Evolutionary conservation across 2,888 invertebrate species (phyloP).

Genomic region (Cybosia mesomella): DNA sequence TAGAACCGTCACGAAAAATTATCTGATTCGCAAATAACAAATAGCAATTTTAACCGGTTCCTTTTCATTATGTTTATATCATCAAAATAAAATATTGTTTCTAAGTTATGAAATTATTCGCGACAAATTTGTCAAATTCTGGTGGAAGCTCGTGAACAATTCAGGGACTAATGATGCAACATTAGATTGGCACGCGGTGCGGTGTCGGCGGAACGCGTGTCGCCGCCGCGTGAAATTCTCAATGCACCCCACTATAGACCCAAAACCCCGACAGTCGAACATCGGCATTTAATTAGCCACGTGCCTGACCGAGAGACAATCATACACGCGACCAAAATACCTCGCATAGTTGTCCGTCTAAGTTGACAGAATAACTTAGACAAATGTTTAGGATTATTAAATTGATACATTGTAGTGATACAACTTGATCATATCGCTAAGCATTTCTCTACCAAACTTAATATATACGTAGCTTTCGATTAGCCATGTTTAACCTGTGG

Average conservation of each 20-base stretch:
- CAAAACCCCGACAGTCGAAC: conserved; percentile 60
- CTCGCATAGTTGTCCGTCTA: conserved; percentile 75
- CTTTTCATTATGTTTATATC: background rate
- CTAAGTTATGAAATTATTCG: conserved; percentile 26
- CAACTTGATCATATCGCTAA: too few species aligned
- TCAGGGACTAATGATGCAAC: conserved; percentile 68
- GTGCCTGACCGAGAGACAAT: conserved; percentile 71
- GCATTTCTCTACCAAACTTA: background rate
- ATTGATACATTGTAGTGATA: conserved; percentile 36
- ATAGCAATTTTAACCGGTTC: background rate
- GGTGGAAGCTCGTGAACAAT: conserved; percentile 72
- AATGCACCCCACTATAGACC: conserved; percentile 64
- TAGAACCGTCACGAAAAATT: background rate
- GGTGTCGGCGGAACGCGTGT: conserved; percentile 63
- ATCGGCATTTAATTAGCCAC: conserved; percentile 86
- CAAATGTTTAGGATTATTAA: conserved; percentile 62
- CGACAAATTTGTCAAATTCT: conserved; percentile 34
- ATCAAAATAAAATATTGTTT: background rate
- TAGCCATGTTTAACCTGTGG: too few species aligned
- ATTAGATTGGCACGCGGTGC: conserved; percentile 64
- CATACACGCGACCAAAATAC: conserved; percentile 69
- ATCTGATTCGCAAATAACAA: background rate
- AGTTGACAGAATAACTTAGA: conserved; percentile 73
- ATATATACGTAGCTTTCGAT: background rate
- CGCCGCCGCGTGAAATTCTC: conserved; percentile 68